A percentile compares a stretch with the other conserved stretches of the same genome.
These are phyloP conservation scores for Xestia ashworthii DNA, from an alignment of 2,888 invertebrate genomes.

Conservation along the genomic window DNA sequence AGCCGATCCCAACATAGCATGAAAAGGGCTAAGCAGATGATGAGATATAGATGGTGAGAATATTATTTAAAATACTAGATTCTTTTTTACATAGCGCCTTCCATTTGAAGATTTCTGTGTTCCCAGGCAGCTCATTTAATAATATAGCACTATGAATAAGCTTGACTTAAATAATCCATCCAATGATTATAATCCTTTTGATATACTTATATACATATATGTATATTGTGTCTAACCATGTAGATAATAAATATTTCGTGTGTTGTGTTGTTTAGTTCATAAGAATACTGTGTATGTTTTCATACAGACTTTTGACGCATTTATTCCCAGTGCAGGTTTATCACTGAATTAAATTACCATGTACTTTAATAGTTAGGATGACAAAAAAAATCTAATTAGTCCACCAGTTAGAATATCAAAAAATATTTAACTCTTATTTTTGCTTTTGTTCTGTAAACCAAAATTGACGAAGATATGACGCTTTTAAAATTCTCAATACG, in stretches of 20 bases:
- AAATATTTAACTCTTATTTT: too few species aligned
- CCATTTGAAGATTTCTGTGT: background rate
- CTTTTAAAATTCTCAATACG: too few species aligned
- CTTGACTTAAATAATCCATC: slow-evolving; percentile 45
- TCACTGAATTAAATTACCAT: background rate
- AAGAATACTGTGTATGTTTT: slow-evolving; percentile 37
- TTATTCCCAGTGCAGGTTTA: slow-evolving; percentile 14
- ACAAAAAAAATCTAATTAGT: too few species aligned
- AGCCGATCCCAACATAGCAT: background rate
- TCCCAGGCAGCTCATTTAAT: background rate
- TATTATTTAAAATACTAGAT: background rate
- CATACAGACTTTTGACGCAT: slow-evolving; percentile 28
- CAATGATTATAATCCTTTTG: slow-evolving; percentile 32
- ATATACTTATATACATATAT: slow-evolving; percentile 33
- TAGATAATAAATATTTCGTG: slow-evolving; percentile 30
- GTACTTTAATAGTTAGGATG: background rate
- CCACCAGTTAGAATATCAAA: too few species aligned
- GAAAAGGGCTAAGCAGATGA: background rate
- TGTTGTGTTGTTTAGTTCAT: slow-evolving; percentile 50
- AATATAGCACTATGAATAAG: slow-evolving; percentile 1
- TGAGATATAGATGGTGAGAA: background rate
- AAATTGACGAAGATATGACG: too few species aligned
- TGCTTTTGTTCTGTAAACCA: too few species aligned
- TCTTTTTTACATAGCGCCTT: background rate
- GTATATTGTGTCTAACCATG: slow-evolving; percentile 30